Evolutionary conservation across 2,797 vertebrate species (phyloP).

Genomic region (Micromesistius poutassou): DNA sequence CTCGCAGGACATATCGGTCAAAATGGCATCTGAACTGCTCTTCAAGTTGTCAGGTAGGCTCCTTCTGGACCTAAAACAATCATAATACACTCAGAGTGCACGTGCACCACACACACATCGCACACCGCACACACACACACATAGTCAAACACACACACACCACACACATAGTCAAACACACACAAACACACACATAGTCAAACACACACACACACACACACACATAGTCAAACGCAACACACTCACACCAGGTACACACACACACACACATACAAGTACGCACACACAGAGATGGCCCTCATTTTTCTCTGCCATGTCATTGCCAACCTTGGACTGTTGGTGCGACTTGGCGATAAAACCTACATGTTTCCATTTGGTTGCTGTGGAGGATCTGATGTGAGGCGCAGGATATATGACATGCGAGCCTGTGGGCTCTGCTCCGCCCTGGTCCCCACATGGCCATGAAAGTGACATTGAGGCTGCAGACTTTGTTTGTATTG

Average conservation of each 20-base stretch:
- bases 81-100: neutral
- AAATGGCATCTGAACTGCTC: constrained; percentile 98
- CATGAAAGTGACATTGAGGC: constrained; percentile 60
- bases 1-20: constrained; percentile 99
- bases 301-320: constrained; percentile 3
- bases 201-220: constrained; percentile 6
- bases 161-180: neutral
- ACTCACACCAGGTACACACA: constrained; percentile 5
- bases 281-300: neutral
- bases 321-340: constrained; percentile 48
- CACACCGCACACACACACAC: constrained; percentile 5
- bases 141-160: neutral
- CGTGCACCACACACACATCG: neutral
- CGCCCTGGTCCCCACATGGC: constrained; percentile 48
- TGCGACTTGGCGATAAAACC: constrained; percentile 51
- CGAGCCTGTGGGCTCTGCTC: constrained; percentile 23
- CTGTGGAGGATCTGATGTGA: constrained; percentile 36
- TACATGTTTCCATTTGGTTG: constrained; percentile 52
- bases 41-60: constrained; percentile 94
- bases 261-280: constrained; percentile 8
- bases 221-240: neutral
- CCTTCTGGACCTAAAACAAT: neutral
- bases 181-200: constrained; percentile 5
- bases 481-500: constrained; percentile 59
- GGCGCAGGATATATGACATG: constrained; percentile 45